A percentile compares a stretch with the other conserved stretches of the same genome.
Evolutionary conservation across 2,113 vertebrate species (phyloP).

Genomic region (Merops nubicus): DNA sequence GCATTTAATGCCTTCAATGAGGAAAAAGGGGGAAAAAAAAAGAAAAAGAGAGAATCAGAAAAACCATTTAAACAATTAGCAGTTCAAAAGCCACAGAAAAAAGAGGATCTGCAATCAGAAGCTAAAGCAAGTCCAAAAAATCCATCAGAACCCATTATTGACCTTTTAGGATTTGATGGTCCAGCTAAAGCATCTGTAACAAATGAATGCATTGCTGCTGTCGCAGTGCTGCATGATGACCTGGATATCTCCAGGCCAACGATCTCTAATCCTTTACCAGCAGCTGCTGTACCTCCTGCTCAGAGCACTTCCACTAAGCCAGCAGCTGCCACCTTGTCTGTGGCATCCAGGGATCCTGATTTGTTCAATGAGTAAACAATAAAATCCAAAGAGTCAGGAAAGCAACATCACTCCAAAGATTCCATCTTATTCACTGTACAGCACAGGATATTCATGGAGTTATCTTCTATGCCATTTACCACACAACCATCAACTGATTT

Average conservation of each 20-base stretch:
- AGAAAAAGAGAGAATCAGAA: neutral
- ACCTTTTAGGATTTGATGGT: constrained; percentile 92
- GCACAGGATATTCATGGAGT: neutral
- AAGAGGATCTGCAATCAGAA: constrained; percentile 86
- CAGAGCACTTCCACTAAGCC: constrained; percentile 82
- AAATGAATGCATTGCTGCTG: constrained; percentile 74
- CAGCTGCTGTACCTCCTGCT: constrained; percentile 67
- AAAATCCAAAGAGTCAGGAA: constrained; percentile 75
- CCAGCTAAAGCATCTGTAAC: constrained; percentile 79
- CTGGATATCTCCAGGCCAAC: constrained; percentile 97
- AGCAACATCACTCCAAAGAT: constrained; percentile 96
- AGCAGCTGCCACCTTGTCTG: constrained; percentile 75
- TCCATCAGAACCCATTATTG: constrained; percentile 83
- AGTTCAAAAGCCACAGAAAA: constrained; percentile 76
- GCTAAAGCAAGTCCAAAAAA: constrained; percentile 86
- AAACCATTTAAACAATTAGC: neutral
- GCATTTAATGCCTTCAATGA: constrained; percentile 74
- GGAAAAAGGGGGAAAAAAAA: neutral
- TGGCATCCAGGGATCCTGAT: constrained; percentile 82
- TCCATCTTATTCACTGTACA: constrained; percentile 85
- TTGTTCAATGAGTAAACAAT: constrained; percentile 86
- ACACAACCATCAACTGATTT: constrained; percentile 87
- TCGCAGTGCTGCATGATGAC: constrained; percentile 82
- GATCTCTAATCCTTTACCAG: constrained; percentile 95
- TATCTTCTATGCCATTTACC: constrained; percentile 90